Base-by-base conservation (phyloP, 2,797 vertebrate species). In the Pseudomugil tenellus region DNA sequence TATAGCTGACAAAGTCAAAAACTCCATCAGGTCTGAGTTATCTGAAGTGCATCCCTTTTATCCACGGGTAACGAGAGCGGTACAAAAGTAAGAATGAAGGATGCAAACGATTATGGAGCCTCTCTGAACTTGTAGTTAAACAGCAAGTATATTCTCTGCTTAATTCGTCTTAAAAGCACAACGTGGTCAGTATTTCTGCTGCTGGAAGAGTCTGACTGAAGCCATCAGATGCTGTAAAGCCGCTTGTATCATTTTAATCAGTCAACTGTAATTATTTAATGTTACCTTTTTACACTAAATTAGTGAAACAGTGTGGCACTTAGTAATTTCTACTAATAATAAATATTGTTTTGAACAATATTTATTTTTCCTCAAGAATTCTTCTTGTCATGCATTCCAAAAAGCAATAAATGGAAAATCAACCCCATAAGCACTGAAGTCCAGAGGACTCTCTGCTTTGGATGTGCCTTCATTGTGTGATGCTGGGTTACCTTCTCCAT, bases 271-370 rank as follows among this genome's bases (percentile, higher is more conserved):
- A 21, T 11, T 2, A 23, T 11, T 21, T 10, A 11, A 57, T 13
- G 68, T 69, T 71, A 59, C 69, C 74, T 80, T 85, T 41, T 53
- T 34, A 23, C 19, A 26, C 25, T 58, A 17, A 64, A 29, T 41
- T 23, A 19, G 21, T 51, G 21, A n/a, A 51, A 65, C n/a, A 35
- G 41, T 41, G 70, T 25, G 51, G 31, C 87, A 84, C 87, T 90
- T 75, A 59, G 89, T 92, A 90, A 91, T 91, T 91, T 91, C 87
- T 67, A 70, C 19, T 64, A 63, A 63, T 25, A 58, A 91, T 93
- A 92, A 93, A 94, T 94, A 93, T 93, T 91, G 87, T 88, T 80
- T 32, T 10, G 0, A 70, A 64, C 84, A 86, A 91, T 93, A 93
- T 92, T 93, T 93, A 89, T 76, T 70, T 49, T 77, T 83, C 46